Percentiles rank a stretch among this genome's conserved stretches.
phyloP scores from a whole-genome alignment of 2,888 invertebrate genomes.

The Acronicta leporina region DNA sequence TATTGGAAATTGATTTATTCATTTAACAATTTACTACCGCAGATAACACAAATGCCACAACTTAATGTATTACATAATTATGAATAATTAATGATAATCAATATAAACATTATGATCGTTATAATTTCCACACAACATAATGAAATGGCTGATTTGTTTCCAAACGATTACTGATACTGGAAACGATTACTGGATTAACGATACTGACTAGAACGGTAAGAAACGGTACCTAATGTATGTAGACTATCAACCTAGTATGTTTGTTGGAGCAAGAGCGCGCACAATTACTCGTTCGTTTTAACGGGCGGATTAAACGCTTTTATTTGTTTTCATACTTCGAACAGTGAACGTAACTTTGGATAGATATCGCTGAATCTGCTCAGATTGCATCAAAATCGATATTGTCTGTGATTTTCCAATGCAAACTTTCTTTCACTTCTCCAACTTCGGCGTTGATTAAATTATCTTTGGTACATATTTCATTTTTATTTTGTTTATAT shows the following conservation, averaged over 20 bases:
- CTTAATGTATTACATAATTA: no score
- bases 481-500: neutral
- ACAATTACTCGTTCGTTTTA: constrained; percentile 33
- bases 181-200: constrained; percentile 22
- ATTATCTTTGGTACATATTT: no score
- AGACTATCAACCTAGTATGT: constrained; percentile 26
- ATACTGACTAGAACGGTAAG: constrained; percentile 28
- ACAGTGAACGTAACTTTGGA: constrained; percentile 36
- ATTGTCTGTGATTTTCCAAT: constrained; percentile 34
- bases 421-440: constrained; percentile 27
- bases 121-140: neutral
- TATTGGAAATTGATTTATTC: constrained; percentile 3
- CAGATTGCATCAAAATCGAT: constrained; percentile 43
- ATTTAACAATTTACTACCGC: neutral
- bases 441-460: constrained; percentile 13
- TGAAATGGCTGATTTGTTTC: constrained; percentile 14
- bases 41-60: no score
- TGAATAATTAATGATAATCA: no score
- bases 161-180: constrained; percentile 28
- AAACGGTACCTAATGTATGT: no score
- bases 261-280: constrained; percentile 17
- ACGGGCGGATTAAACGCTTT: constrained; percentile 47
- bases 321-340: constrained; percentile 44
- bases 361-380: constrained; percentile 46
- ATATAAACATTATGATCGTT: neutral